A percentile compares a stretch with the other conserved stretches of the same genome.
Evolutionary conservation across 2,888 invertebrate species (phyloP).

Genomic region (Lithophane socia): DNA sequence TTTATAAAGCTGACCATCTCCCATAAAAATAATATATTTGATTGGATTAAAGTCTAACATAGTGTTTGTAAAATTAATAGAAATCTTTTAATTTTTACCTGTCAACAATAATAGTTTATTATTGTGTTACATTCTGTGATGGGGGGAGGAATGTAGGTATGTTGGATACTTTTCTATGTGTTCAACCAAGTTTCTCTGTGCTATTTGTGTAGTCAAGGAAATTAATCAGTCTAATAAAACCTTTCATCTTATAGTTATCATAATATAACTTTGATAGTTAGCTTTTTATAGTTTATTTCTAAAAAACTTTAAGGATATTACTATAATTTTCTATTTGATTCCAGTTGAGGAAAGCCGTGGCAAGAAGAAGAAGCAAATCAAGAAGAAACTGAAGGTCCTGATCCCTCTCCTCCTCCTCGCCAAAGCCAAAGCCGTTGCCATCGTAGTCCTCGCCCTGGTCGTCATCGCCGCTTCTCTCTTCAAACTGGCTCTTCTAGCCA

Average conservation of each 20-base stretch:
- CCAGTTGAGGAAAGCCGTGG: constrained; percentile 91
- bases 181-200: too few species aligned
- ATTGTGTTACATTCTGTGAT: too few species aligned
- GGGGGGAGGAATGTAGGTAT: too few species aligned
- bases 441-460: constrained; percentile 92
- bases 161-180: too few species aligned
- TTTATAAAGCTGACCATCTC: background rate
- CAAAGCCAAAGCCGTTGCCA: constrained; percentile 92
- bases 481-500: constrained; percentile 94
- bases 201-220: too few species aligned
- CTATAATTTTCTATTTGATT: constrained; percentile 37
- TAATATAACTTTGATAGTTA: too few species aligned
- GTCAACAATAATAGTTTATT: background rate
- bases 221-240: background rate
- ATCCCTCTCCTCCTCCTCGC: constrained; percentile 91
- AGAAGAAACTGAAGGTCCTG: constrained; percentile 85
- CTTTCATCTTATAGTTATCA: too few species aligned
- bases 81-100: background rate
- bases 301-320: background rate
- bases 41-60: background rate
- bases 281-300: background rate
- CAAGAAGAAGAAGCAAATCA: constrained; percentile 93
- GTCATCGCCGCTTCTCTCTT: constrained; percentile 92
- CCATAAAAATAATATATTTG: background rate
- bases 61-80: background rate